Evolutionary conservation across 2,888 invertebrate genomes (phyloP), one percentile per base, ranked within the genome.

Genomic region (Eristalinus aeneus): DNA sequence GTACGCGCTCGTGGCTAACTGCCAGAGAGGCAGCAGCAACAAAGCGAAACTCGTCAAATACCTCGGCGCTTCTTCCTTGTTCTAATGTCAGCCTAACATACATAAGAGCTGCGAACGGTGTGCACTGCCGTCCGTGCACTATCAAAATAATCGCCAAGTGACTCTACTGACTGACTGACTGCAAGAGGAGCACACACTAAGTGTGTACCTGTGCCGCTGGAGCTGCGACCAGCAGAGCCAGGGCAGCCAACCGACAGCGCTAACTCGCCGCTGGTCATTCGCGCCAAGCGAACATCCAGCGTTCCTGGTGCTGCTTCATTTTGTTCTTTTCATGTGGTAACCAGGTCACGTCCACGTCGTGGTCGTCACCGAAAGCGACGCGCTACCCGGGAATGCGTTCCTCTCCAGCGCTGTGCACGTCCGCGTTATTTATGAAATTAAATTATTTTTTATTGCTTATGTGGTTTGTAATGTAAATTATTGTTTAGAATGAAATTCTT

Each of bases 381-480:
- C 72, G 77, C 56, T 54, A 82, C 27, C 64, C 12, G 67, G 67
- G 79, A 73, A 73, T 79, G 79, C 53, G 78, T 73, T 80, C 68
- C 31, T 80, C 74, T 74, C 22, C 56, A 22, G 73, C 68, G 80
- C 82, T 74, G 78, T 53, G 61, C 86, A 86, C 86, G 86, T 86
- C 81, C 86, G 78, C 69, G 74, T 86, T 86, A 86, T 86, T 86
- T 86, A 86, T 86, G 86, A 86, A 86, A 86, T 86, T 86, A 86
- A 86, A 86, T 86, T 86, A 86, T 86, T 86, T 86, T 86, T 82
- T 86, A 86, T 86, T 78, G 69, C 86, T 82, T 74, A 82, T 82
- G 86, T 86, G 77, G 74, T 82, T 78, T 74, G 82, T 74, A 82
- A 78, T 86, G 82, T 78, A 82, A 86, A 86, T 86, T 86, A 77